Evolutionary conservation across 1,140 invertebrate species (phyloP).

Genomic region (Cotesia chilonis): DNA sequence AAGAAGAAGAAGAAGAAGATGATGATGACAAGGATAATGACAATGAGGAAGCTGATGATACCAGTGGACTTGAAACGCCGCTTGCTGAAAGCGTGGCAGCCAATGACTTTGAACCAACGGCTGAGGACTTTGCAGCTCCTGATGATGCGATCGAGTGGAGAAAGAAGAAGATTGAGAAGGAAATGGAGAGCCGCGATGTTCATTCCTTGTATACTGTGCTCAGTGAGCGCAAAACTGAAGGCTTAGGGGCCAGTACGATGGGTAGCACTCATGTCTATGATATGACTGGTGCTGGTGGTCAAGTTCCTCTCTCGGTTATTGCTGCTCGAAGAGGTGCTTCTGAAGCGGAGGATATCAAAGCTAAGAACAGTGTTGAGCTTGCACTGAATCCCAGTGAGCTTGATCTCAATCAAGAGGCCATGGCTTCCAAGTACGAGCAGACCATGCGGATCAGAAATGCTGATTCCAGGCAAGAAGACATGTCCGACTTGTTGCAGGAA

Average conservation of each 20-base stretch:
- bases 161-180: slow-evolving; percentile 96
- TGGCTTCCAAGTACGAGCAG: slow-evolving; percentile 96
- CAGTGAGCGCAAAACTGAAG: slow-evolving; percentile 91
- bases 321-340: slow-evolving; percentile 59
- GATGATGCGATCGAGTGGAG: slow-evolving; percentile 94
- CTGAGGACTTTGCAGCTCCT: slow-evolving; percentile 95
- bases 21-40: slow-evolving; percentile 78
- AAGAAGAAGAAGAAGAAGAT: slow-evolving; percentile 83
- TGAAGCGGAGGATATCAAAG: slow-evolving; percentile 63
- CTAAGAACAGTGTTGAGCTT: slow-evolving; percentile 83
- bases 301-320: slow-evolving; percentile 67
- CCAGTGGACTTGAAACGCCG: slow-evolving; percentile 78
- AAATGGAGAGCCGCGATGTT: slow-evolving; percentile 94
- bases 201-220: slow-evolving; percentile 92
- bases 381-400: slow-evolving; percentile 97
- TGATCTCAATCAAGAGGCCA: slow-evolving; percentile 93
- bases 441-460: slow-evolving; percentile 92
- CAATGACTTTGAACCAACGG: slow-evolving; percentile 93
- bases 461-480: slow-evolving; percentile 89
- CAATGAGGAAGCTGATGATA: slow-evolving; percentile 66
- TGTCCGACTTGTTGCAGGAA: slow-evolving; percentile 98
- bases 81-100: slow-evolving; percentile 93
- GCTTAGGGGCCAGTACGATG: slow-evolving; percentile 96
- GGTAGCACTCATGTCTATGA: slow-evolving; percentile 98
- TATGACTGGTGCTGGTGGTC: slow-evolving; percentile 73